Percentiles rank a stretch among this genome's conserved stretches.
phyloP scores from a whole-genome alignment of 1,140 invertebrate genomes.

The Trichonephila inaurata region DNA sequence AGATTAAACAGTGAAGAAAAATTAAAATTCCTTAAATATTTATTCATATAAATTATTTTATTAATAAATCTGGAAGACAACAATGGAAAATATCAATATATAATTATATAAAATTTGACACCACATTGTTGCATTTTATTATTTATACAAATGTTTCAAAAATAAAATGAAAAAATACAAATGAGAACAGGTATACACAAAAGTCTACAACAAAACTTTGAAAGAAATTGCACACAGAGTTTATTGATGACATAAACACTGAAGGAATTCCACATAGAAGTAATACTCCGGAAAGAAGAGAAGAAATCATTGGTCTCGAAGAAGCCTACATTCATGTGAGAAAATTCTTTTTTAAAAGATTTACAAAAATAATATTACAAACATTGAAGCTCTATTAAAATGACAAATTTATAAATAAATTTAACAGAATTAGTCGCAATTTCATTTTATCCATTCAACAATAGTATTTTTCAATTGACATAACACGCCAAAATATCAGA shows the following conservation, averaged over 20 bases:
- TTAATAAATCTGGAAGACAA: conserved; percentile 34
- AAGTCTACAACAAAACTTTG: conserved; percentile 37
- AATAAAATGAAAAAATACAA: conserved; percentile 69
- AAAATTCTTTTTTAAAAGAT: no score
- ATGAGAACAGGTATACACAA: conserved; percentile 54
- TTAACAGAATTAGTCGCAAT: no score
- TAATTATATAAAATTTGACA: conserved; percentile 23
- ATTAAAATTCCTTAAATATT: neutral
- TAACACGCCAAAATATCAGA: no score
- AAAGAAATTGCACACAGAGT: neutral
- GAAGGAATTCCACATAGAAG: conserved; percentile 16
- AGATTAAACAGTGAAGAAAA: no score
- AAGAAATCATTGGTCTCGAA: conserved; percentile 24
- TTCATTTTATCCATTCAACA: no score
- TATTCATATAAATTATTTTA: conserved; percentile 14
- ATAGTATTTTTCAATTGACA: no score
- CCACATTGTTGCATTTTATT: neutral
- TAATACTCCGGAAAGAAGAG: conserved; percentile 55
- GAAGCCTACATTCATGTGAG: no score
- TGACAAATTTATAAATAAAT: no score
- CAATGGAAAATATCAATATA: conserved; percentile 23
- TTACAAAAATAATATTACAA: no score
- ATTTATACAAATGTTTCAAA: conserved; percentile 62
- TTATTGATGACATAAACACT: neutral
- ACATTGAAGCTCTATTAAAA: no score